Percentiles rank a stretch among this genome's conserved stretches.
These are phyloP conservation scores for Acrocephalus arundinaceus DNA, from an alignment of 2,113 vertebrate genomes.

Conservation along the genomic window DNA sequence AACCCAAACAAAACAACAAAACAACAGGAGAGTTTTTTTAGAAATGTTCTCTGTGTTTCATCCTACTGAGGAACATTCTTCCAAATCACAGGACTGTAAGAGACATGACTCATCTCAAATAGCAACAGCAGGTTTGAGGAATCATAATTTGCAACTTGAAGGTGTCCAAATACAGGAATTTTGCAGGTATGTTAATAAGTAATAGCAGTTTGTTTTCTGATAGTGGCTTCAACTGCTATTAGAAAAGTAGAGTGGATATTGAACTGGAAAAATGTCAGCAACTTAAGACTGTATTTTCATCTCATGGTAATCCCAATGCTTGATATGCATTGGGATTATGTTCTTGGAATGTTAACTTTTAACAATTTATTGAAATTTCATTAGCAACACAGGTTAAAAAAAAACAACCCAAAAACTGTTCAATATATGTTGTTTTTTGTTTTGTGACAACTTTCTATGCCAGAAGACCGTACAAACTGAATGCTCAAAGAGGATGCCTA, in stretches of 20 bases:
- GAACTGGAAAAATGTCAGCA: neutral
- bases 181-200: neutral
- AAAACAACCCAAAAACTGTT: neutral
- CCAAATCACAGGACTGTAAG: neutral
- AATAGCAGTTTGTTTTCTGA: neutral
- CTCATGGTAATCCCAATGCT: neutral
- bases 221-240: neutral
- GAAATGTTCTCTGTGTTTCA: neutral
- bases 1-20: too few relatives aligned
- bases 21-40: neutral
- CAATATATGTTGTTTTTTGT: accelerated
- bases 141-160: neutral
- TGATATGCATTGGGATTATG: neutral
- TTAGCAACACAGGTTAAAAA: neutral
- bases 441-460: neutral
- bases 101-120: neutral
- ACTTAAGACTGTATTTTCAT: neutral
- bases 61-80: neutral
- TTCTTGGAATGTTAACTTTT: neutral
- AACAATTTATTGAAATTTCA: neutral
- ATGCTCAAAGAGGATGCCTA: neutral
- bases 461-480: neutral
- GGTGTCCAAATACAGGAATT: neutral
- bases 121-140: neutral
- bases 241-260: neutral